Conservation (phyloP, 2,888 invertebrate genomes). For the Epirrhoe tristata region DNA sequence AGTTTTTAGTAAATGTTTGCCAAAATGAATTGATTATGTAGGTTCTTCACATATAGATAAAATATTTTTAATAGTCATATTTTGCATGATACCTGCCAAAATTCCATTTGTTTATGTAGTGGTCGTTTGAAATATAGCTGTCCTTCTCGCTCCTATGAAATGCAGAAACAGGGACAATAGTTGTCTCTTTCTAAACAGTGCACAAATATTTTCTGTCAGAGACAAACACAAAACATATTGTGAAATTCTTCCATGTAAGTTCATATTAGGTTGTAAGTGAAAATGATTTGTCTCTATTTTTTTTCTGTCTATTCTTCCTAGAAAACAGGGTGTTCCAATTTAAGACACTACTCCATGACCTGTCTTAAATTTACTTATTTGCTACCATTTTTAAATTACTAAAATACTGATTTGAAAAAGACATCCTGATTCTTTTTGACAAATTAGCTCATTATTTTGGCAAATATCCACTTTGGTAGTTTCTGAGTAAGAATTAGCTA, state of each 20-base stretch:
- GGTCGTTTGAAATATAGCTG: slow-evolving; percentile 2
- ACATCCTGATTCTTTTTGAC: not conserved
- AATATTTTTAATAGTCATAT: slow-evolving; percentile 45
- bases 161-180: slow-evolving; percentile 1
- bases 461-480: slow-evolving; percentile 13
- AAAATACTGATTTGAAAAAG: not conserved
- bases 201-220: slow-evolving; percentile 62
- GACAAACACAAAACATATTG: slow-evolving; percentile 34
- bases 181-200: slow-evolving; percentile 43
- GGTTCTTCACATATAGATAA: slow-evolving; percentile 51
- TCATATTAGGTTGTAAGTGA: slow-evolving; percentile 66
- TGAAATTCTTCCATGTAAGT: slow-evolving; percentile 69
- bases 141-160: slow-evolving; percentile 1
- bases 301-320: slow-evolving; percentile 43
- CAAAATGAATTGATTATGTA: slow-evolving; percentile 62
- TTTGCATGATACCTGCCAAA: slow-evolving; percentile 45
- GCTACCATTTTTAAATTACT: not conserved
- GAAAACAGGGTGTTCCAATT: not conserved
- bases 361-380: not conserved
- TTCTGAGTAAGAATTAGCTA: slow-evolving; percentile 13
- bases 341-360: not conserved
- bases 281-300: slow-evolving; percentile 56
- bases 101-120: slow-evolving; percentile 33
- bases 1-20: slow-evolving; percentile 61
- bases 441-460: slow-evolving; percentile 8